These are phyloP conservation scores for Nesoenas mayeri DNA, from an alignment of 2,113 vertebrate genomes.

Conservation along the genomic window DNA sequence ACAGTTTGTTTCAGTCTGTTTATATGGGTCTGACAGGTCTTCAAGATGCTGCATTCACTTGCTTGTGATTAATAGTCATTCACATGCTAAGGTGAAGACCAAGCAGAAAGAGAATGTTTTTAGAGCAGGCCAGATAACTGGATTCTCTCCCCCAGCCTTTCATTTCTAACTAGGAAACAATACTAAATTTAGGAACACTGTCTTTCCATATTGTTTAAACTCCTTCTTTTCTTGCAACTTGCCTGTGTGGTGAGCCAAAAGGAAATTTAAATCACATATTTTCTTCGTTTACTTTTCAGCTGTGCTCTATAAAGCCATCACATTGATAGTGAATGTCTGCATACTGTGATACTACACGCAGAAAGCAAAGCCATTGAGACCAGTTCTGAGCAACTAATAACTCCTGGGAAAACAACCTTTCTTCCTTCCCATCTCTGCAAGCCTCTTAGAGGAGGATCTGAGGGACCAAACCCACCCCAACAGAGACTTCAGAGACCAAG, in stretches of 20 bases:
- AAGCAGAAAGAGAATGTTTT: constrained; percentile 66
- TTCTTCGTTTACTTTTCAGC: neutral
- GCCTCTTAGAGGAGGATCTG: neutral
- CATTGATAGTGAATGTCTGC: neutral
- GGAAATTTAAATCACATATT: neutral
- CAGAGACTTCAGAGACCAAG: neutral
- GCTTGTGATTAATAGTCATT: constrained; percentile 71
- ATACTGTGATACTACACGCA: neutral
- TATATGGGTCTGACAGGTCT: constrained; percentile 78
- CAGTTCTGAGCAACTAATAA: neutral
- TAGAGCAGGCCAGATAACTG: constrained; percentile 55
- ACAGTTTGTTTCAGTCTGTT: constrained; percentile 82
- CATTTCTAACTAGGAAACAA: constrained; percentile 16
- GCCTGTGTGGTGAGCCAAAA: neutral
- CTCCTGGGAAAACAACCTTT: neutral
- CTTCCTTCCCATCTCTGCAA: neutral
- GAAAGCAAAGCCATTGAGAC: neutral
- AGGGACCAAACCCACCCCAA: neutral
- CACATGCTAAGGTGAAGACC: constrained; percentile 63
- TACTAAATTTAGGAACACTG: constrained; percentile 7
- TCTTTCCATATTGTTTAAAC: neutral
- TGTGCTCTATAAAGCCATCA: neutral
- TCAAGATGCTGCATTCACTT: constrained; percentile 73
- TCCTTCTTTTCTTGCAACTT: neutral
- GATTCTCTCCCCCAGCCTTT: neutral